These are phyloP conservation scores for Agrotis clavis DNA, from an alignment of 2,888 invertebrate genomes.

Conservation along the genomic window DNA sequence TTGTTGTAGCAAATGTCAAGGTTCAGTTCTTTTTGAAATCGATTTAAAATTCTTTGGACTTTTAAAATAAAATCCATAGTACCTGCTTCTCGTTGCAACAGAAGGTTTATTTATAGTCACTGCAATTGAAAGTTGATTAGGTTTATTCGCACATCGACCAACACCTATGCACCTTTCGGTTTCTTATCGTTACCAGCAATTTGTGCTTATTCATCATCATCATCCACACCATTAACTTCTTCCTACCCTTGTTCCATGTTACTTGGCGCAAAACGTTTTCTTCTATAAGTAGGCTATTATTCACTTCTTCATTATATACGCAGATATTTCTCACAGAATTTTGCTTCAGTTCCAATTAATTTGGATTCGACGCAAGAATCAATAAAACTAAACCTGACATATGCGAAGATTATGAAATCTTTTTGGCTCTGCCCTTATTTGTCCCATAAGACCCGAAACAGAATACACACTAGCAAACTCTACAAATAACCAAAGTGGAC, in stretches of 20 bases:
- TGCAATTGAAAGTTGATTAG: neutral
- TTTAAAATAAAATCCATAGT: neutral
- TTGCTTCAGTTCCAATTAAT: neutral
- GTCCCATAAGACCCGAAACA: neutral
- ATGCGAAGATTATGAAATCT: neutral
- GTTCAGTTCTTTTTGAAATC: conserved; percentile 1
- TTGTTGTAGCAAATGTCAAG: conserved; percentile 10
- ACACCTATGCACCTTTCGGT: neutral
- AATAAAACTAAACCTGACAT: neutral
- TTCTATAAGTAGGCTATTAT: neutral
- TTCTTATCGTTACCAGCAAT: no score
- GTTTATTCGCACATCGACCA: no score
- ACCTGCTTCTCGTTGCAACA: neutral
- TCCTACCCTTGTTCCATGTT: neutral
- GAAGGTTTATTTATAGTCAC: neutral
- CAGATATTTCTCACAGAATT: neutral
- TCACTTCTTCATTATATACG: neutral
- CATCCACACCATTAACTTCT: neutral
- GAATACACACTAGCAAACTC: conserved; percentile 3
- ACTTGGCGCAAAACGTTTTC: neutral
- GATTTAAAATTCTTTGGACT: neutral
- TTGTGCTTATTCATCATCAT: neutral
- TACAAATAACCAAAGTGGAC: conserved; percentile 40
- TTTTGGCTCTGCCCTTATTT: neutral
- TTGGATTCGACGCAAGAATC: neutral